Base-by-base conservation (phyloP, 2,113 vertebrate species). In the Gobiocypris rarus region DNA sequence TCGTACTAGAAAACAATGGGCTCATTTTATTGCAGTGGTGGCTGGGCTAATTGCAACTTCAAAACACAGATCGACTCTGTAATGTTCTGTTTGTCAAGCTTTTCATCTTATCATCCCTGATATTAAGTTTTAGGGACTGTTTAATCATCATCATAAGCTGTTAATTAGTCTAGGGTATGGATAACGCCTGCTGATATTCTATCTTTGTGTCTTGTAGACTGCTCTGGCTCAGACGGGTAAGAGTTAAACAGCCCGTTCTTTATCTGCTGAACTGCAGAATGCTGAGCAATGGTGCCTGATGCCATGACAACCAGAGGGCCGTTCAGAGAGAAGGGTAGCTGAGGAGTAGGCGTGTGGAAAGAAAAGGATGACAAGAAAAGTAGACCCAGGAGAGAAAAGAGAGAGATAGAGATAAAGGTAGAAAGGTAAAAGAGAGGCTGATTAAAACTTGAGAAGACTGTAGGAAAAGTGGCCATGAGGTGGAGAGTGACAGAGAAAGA, bases 241-340 rank as follows among this genome's bases (percentile, higher is more conserved):
- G 78, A 76, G 89, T 91, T 89, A 90, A 89, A 77, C 63, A 82
- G 52, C 80, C 52, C 73, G 56, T 84, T 50, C 91, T 85, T 89
- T 88, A 89, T 56, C 87, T 86, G 75, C 56, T 54, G 59, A 79
- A 85, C 89, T 87, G 89, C 91, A 91, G 88, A 93, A 92, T 94
- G 93, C 94, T 94, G 94, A 93, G 93, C 86, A 86, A 89, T 90
- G 91, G 89, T 92, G 89, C 86, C 87, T 81, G 92, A 88, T 91
- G 89, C 91, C 91, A 86, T 93, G 92, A 91, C 92, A 93, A 92
- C 92, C 88, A 89, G 83, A 43, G 88, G 86, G 85, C 34, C 41
- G 56, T 69, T 34, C 41, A 83, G 59, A 80, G 76, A 74, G 45
- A 84, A 75, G 56, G 71, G 34, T 41, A 38, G 76, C 52, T 75